Evolutionary conservation across 2,888 invertebrate genomes (phyloP), one percentile per base, ranked within the genome.

Genomic region (Trichogramma evanescens): DNA sequence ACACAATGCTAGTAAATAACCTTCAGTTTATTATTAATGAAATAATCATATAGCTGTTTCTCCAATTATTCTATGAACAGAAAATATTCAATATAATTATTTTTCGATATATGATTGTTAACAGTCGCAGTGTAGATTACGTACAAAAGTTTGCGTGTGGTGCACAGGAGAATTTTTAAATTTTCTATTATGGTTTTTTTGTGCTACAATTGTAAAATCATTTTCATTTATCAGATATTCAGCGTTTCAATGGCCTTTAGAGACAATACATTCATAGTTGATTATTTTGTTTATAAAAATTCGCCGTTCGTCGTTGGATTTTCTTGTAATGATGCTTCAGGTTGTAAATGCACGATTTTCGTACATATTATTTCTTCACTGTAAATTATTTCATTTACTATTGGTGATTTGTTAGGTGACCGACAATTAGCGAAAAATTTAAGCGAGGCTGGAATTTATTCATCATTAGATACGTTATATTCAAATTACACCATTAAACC

Each of bases 261-360:
- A 39, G 66, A 70, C 13, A 65, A 66, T 41, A 7, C 63, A 5
- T 68, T 71, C 45, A 65, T 71, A n/a, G 64, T 65, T 3, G 68
- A 68, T 55, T 71, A 72, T 54, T 71, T 72, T 42, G 50, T 56
- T 6, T 63, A 66, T 13, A 71, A 71, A 44, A 56, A 61, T 13
- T 65, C 70, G 13, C 60, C 66, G 3, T 62, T 66, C 52, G 68
- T 71, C 4, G 69, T 69, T 4, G 69, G 69, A 57, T 71, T 72
- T 51, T 70, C 69, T 4, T 72, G 71, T 10, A 66, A 64, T 7
- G 62, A 70, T 50, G 44, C 6, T 3, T 56, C 58, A 51, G 64
- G 71, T 72, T 57, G 41, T 61, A 42, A 56, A 56, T 53, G 41
- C 3, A 43, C 9, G 8, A 51, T 44, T 42, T 40, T 43, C 41